Evolutionary conservation across 2,113 vertebrate species (phyloP).

Genomic region (Mesocricetus auratus): DNA sequence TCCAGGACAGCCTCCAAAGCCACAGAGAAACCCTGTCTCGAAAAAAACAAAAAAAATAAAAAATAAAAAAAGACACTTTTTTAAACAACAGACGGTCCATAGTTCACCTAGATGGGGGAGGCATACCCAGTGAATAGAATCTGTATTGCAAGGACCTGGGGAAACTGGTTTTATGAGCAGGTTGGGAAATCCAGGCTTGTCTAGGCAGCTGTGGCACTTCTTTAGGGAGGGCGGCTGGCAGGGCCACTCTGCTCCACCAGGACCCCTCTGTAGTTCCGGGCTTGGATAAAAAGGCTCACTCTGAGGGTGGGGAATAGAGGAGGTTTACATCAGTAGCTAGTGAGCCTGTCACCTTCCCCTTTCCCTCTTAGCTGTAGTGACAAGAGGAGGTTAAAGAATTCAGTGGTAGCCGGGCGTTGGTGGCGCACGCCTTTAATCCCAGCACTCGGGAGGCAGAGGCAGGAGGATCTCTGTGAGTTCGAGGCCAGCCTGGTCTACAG

Average conservation of each 20-base stretch:
- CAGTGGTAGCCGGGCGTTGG: too few species aligned
- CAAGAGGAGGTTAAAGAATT: background rate
- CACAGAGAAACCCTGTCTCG: too few species aligned
- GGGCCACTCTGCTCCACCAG: too few species aligned
- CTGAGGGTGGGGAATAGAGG: background rate
- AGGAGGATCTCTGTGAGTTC: too few species aligned
- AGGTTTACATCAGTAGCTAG: background rate
- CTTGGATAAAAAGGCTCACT: background rate
- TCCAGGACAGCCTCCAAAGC: too few species aligned
- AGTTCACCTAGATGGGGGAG: background rate
- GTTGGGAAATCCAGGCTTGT: constrained; percentile 45
- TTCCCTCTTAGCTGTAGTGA: background rate
- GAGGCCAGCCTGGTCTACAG: too few species aligned
- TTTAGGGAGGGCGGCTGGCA: background rate
- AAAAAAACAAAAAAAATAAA: too few species aligned
- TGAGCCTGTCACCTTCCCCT: background rate
- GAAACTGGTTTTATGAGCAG: constrained; percentile 65
- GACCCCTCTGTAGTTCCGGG: background rate
- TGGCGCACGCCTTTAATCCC: too few species aligned
- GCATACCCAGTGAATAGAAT: background rate
- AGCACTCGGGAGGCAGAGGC: too few species aligned
- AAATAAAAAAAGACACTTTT: too few species aligned
- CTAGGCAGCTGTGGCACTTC: background rate
- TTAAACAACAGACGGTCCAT: too few species aligned
- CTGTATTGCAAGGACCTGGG: constrained; percentile 39